Evolutionary conservation across 2,113 vertebrate genomes (phyloP), one percentile per base, ranked within the genome.

Genomic region (Odontesthes bonariensis): DNA sequence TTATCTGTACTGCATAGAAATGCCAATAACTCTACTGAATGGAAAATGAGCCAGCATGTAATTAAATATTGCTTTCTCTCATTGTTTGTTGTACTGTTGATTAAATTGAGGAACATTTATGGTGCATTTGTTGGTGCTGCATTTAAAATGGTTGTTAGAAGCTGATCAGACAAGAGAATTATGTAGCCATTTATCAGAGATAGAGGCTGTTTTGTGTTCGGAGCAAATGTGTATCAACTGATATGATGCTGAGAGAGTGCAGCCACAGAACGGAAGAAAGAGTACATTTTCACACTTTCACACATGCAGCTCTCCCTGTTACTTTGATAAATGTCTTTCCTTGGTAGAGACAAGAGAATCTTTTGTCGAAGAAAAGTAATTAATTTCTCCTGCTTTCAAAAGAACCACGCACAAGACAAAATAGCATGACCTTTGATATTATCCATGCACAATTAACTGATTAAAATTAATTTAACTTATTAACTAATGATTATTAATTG

Each of bases 21-120:
- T 64, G n/a, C 23, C 23, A 55, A 53, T 62, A 35, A 32, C 63
- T 69, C 20, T 17, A 66, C 49, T 52, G 6, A 38, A 65, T 33
- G 31, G 20, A 67, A 40, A 17, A 42, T 17, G 10, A 63, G 33
- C 1, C 47, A 53, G 57, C 57, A 40, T 35, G 35, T 79, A 75
- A 75, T 82, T 83, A 75, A 73, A 79, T 60, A 54, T 35, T 76
- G 23, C 44, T 17, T 73, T 23, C 35, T 75, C 17, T 47, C 52
- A 79, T 60, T 59, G 67, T 69, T 52, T 22, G 47, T 66, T 69
- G 47, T 42, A 55, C 56, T 73, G 64, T 74, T 33, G 6, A 57
- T 58, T 69, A 56, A 33, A 72, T n/a, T 65, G 32, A 38, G 16
- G 32, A 69, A 63, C 7, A 23, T 69, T 55, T 33, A 58, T 23